A percentile compares a stretch with the other conserved stretches of the same genome.
phyloP scores from a whole-genome alignment of 2,113 vertebrate species.

The Anhinga anhinga region DNA sequence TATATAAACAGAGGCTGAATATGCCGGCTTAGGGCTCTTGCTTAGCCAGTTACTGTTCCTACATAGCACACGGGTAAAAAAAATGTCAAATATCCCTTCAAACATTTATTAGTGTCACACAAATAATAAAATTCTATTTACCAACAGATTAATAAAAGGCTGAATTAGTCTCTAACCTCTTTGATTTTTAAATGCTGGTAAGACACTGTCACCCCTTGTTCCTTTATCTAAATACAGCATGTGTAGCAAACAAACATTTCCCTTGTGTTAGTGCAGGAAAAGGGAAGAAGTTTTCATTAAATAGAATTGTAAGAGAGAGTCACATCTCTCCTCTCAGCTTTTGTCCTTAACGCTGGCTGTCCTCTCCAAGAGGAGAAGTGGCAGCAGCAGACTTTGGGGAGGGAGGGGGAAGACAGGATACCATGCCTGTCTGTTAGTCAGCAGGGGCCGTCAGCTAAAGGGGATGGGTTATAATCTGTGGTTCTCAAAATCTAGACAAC shows the following conservation, averaged over 20 bases:
- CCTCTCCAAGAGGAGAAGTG: not conserved
- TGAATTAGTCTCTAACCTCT: not conserved
- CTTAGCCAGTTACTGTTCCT: slow-evolving; percentile 29
- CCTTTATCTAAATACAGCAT: not conserved
- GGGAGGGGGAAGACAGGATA: not conserved
- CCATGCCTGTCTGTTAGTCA: not conserved
- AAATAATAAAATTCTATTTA: slow-evolving; percentile 33
- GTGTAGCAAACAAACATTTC: slow-evolving; percentile 34
- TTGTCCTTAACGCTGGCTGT: not conserved
- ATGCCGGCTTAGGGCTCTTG: not conserved
- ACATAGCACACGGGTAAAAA: not conserved
- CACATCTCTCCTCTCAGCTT: slow-evolving; percentile 6
- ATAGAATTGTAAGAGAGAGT: not conserved
- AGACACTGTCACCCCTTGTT: not conserved
- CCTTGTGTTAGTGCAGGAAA: slow-evolving; percentile 4
- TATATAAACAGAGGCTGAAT: slow-evolving; percentile 55
- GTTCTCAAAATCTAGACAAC: not conserved
- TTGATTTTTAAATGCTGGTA: not conserved
- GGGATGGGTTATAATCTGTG: not conserved
- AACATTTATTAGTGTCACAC: not conserved
- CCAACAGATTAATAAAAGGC: slow-evolving; percentile 1
- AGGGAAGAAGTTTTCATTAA: slow-evolving; percentile 55
- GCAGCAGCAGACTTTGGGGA: not conserved
- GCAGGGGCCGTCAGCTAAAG: not conserved
- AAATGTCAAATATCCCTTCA: not conserved